Conservation (phyloP, 2,888 invertebrate species). For the Hyposoter dolosus region DNA sequence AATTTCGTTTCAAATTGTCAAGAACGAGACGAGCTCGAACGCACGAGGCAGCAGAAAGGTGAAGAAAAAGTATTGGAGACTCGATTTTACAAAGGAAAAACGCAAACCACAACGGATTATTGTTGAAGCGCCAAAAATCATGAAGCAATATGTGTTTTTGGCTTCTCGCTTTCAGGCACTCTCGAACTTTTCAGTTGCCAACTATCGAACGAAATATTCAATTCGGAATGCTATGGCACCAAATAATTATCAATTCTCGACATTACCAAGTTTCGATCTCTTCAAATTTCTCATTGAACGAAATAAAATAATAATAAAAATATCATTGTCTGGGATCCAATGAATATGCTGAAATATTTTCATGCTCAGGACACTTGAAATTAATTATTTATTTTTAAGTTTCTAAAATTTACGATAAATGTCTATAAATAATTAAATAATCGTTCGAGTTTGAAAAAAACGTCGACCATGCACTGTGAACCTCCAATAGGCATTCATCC, state of each 20-base stretch:
- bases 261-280: not conserved
- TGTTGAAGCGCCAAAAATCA: slow-evolving; percentile 67
- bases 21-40: not conserved
- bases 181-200: slow-evolving; percentile 45
- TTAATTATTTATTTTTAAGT: too few relatives aligned
- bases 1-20: slow-evolving; percentile 1
- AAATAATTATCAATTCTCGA: not conserved
- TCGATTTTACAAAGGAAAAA: slow-evolving; percentile 7
- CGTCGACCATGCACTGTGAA: not conserved
- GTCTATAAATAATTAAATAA: too few relatives aligned
- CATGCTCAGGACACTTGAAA: not conserved
- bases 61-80: not conserved
- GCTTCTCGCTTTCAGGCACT: slow-evolving; percentile 21
- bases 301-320: not conserved
- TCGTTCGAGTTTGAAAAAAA: not conserved
- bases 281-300: not conserved
- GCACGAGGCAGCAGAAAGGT: not conserved
- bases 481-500: not conserved
- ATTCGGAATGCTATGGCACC: not conserved
- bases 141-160: slow-evolving; percentile 63
- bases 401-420: too few relatives aligned
- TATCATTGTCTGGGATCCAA: not conserved
- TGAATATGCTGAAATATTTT: not conserved
- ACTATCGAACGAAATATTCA: not conserved
- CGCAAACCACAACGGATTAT: slow-evolving; percentile 43